phyloP scores from a whole-genome alignment of 1,140 invertebrate species.

The Bombus superbus region DNA sequence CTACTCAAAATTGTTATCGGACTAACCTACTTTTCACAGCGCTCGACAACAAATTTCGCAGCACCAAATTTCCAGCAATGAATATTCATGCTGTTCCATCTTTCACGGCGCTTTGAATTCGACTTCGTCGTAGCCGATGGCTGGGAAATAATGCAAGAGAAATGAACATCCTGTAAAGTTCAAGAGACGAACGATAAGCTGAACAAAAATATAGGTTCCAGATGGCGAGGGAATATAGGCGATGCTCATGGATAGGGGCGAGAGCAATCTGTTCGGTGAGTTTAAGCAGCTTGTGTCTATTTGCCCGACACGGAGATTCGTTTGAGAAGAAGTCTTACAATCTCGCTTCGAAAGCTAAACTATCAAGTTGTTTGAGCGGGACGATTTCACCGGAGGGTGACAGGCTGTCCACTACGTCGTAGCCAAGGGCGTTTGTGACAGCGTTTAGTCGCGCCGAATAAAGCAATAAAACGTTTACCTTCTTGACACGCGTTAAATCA shows the following conservation, averaged over 20 bases:
- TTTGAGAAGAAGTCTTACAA: slow-evolving; percentile 50
- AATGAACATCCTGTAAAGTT: not conserved
- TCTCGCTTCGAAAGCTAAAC: slow-evolving; percentile 36
- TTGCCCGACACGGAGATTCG: slow-evolving; percentile 37
- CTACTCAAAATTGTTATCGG: not conserved
- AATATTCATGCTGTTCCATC: not conserved
- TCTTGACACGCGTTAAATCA: not conserved
- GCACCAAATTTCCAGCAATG: not conserved
- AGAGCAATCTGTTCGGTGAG: slow-evolving; percentile 43
- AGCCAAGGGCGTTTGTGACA: not conserved
- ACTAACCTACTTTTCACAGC: not conserved
- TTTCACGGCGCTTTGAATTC: not conserved
- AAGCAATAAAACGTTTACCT: not conserved
- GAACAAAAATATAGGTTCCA: not conserved
- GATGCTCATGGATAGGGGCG: slow-evolving; percentile 4
- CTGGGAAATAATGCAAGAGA: not conserved
- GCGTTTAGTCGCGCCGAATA: slow-evolving; percentile 21
- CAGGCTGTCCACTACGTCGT: slow-evolving; percentile 7
- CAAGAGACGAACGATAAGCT: not conserved
- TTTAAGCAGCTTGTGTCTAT: slow-evolving; percentile 52
- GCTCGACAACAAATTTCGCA: not conserved
- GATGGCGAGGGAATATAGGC: not conserved
- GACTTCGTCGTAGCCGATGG: not conserved
- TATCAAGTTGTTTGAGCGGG: slow-evolving; percentile 43
- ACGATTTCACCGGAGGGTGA: slow-evolving; percentile 28